phyloP scores from a whole-genome alignment of 2,888 invertebrate species.

The Strigamia transsilvanica region DNA sequence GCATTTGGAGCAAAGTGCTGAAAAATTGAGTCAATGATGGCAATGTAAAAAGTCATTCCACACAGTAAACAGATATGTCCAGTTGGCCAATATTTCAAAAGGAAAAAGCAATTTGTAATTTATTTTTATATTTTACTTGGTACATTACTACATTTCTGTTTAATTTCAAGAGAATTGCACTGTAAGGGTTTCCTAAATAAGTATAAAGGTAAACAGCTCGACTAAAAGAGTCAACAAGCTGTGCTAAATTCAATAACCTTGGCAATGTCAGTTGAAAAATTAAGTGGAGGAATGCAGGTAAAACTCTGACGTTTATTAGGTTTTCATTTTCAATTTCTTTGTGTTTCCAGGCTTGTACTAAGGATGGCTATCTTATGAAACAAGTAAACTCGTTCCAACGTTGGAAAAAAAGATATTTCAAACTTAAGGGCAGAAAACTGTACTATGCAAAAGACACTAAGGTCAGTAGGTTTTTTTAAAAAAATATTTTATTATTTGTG shows the following conservation, averaged over 20 bases:
- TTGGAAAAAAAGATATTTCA: conserved; percentile 85
- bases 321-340: conserved; percentile 54
- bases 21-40: no score
- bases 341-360: conserved; percentile 68
- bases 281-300: no score
- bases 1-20: no score
- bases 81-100: not conserved
- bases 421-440: conserved; percentile 80
- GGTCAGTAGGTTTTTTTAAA: conserved; percentile 68
- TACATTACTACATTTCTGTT: not conserved
- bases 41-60: no score
- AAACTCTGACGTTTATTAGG: not conserved
- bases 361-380: conserved; percentile 86
- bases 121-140: not conserved
- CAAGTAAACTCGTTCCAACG: conserved; percentile 73
- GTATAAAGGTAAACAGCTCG: no score
- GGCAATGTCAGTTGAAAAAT: no score
- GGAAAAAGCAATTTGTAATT: not conserved
- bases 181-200: not conserved
- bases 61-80: no score
- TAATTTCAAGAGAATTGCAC: not conserved
- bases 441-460: conserved; percentile 88
- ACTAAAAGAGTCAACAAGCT: no score
- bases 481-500: not conserved
- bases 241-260: no score